These are phyloP conservation scores for Lordiphosa mommai DNA, from an alignment of 1,140 invertebrate genomes.

Conservation along the genomic window DNA sequence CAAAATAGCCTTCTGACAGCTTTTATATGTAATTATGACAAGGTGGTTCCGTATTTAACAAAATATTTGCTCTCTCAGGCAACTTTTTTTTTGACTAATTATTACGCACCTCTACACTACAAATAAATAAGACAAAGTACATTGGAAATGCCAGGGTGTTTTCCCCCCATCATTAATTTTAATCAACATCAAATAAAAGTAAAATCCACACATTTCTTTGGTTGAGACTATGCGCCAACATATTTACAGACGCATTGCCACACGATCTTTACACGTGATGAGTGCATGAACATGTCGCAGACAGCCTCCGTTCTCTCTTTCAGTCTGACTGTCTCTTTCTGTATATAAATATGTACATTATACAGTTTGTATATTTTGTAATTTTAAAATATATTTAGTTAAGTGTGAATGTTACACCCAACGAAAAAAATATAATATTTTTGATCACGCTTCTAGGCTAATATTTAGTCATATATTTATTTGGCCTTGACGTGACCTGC, in stretches of 20 bases:
- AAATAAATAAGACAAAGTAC: too few species aligned
- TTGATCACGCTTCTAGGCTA: slow-evolving; percentile 44
- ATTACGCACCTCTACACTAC: too few species aligned
- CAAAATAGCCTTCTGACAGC: slow-evolving; percentile 17
- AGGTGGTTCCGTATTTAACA: slow-evolving; percentile 29
- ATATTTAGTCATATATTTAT: slow-evolving; percentile 36
- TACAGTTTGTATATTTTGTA: slow-evolving; percentile 12
- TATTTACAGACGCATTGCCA: slow-evolving; percentile 21
- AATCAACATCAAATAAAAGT: slow-evolving; percentile 8
- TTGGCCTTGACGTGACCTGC: slow-evolving; percentile 61
- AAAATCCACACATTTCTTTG: slow-evolving; percentile 15
- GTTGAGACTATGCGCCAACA: slow-evolving; percentile 23
- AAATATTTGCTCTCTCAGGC: slow-evolving; percentile 11
- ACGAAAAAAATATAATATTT: slow-evolving; percentile 43
- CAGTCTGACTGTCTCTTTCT: slow-evolving; percentile 11
- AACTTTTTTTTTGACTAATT: slow-evolving; percentile 12
- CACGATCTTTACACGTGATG: slow-evolving; percentile 46
- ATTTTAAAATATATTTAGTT: slow-evolving; percentile 53
- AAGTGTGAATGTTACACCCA: slow-evolving; percentile 27
- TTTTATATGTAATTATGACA: slow-evolving; percentile 21
- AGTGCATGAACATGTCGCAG: slow-evolving; percentile 35
- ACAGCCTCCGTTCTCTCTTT: slow-evolving; percentile 13
- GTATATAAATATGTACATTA: slow-evolving; percentile 27
- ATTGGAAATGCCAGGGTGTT: background rate
- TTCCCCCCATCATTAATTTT: background rate